Evolutionary conservation across 2,113 vertebrate genomes (phyloP).

Genomic region (Scophthalmus maximus): DNA sequence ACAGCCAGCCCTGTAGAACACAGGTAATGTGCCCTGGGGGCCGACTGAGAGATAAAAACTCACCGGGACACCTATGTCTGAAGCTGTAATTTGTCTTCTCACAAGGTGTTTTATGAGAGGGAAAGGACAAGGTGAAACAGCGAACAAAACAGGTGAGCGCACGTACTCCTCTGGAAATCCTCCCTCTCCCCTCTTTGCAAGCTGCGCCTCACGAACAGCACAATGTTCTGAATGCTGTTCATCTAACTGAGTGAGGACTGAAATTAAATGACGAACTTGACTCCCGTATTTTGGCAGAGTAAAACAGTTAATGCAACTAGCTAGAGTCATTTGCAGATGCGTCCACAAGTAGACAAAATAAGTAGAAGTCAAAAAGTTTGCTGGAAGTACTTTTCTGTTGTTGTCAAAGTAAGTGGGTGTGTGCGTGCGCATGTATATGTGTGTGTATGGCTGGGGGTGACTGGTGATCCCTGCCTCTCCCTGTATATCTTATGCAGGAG

Average conservation of each 20-base stretch:
- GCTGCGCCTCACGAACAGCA: too few species aligned
- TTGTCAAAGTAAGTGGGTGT: constrained; percentile 55
- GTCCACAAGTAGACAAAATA: constrained; percentile 40
- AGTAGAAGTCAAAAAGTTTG: constrained; percentile 73
- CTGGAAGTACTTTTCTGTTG: constrained; percentile 67
- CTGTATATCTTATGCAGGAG: constrained; percentile 77
- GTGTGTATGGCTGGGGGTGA: constrained; percentile 74
- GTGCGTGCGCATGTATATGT: constrained; percentile 46
- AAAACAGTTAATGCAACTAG: constrained; percentile 34
- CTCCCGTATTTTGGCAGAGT: constrained; percentile 1
- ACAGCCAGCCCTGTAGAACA: constrained; percentile 69
- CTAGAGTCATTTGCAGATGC: constrained; percentile 40
- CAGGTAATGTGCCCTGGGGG: constrained; percentile 72
- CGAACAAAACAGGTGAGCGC: constrained; percentile 68
- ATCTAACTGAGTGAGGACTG: constrained; percentile 39
- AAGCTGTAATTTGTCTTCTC: constrained; percentile 85
- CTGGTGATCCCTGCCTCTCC: constrained; percentile 76
- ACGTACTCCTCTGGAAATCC: constrained; percentile 48
- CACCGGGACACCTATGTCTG: constrained; percentile 79
- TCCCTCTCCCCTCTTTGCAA: constrained; percentile 39
- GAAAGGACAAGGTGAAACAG: constrained; percentile 81
- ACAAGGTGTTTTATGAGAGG: constrained; percentile 83
- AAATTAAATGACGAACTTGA: too few species aligned
- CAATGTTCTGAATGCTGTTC: constrained; percentile 13
- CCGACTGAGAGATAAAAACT: constrained; percentile 61